Evolutionary conservation across 2,888 invertebrate species (phyloP), one percentile per base, ranked within the genome.

Genomic region (Cyaniris semiargus): DNA sequence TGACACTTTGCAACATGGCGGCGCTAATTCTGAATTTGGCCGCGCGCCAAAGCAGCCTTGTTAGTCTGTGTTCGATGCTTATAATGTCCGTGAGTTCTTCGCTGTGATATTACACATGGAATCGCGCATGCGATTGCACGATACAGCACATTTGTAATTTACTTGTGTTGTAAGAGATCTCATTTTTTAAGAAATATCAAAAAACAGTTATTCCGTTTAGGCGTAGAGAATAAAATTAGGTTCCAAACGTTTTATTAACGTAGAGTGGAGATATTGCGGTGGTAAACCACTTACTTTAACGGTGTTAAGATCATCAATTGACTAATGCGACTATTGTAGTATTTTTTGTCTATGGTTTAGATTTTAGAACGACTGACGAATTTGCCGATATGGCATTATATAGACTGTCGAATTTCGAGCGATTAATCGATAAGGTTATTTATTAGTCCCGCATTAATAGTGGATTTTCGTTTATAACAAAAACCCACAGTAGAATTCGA

Each of bases 81-180:
- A 60, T 15, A 15, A 66, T 66, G 66, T 60, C 60, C 60, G 23
- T 66, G 66, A 27, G 27, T 66, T 15, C 27, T 66, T 66, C 66
- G 27, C 66, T 66, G 66, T 66, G 66, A 66, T 66, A 66, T 66
- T 27, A 23, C 60, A 66, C 23, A 66, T 27, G 60, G 13, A 48
- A 71, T 76, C 78, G 77, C 78, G 77, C 76, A 23, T 60, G 76
- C 75, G 76, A 70, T 78, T 75, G 18, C 56, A 75, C 75, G 48
- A 48, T 53, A 66, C 58, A 76, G 58, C 75, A 74, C 72, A 75
- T 71, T 75, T n/a, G 27, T 77, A 60, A 44, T 38, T 44, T 23
- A 75, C 77, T 75, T 78, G 78, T 78, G 77, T 79, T 79, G 84
- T 85, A 85, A 86, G 81, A 84, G 88, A 87, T 87, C 88, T 88